Percentiles rank a stretch among this genome's conserved stretches.
Conservation (phyloP, 2,113 vertebrate species). For the Gymnarchus niloticus region DNA sequence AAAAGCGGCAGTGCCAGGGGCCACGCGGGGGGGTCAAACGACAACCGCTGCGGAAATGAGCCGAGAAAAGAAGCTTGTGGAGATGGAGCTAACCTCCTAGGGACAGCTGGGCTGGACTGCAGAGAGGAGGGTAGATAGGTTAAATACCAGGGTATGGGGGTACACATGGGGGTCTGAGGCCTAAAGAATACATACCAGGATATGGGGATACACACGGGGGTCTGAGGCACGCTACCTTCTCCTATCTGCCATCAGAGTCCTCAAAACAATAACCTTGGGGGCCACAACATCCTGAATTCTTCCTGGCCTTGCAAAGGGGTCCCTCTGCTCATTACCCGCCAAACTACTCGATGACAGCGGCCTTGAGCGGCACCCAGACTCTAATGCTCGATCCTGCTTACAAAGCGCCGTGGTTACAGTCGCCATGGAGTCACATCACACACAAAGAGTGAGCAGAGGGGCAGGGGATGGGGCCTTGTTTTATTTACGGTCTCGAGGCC, state of each 20-base stretch:
- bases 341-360: neutral
- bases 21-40: neutral
- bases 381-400: neutral
- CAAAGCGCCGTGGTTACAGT: constrained; percentile 6
- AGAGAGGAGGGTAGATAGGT: too few species aligned
- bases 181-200: too few species aligned
- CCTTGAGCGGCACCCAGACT: neutral
- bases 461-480: neutral
- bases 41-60: constrained; percentile 14
- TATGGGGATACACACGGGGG: neutral
- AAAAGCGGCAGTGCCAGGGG: neutral
- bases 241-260: neutral
- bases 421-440: neutral
- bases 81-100: neutral
- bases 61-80: neutral
- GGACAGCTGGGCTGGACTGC: neutral
- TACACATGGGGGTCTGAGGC: neutral
- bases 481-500: neutral
- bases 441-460: neutral
- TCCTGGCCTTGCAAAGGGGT: neutral
- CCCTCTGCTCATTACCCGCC: neutral
- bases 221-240: neutral
- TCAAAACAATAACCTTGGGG: neutral
- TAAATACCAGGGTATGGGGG: too few species aligned
- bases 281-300: neutral